Evolutionary conservation across 2,888 invertebrate genomes (phyloP).

Genomic region (Poecilus cupreus): DNA sequence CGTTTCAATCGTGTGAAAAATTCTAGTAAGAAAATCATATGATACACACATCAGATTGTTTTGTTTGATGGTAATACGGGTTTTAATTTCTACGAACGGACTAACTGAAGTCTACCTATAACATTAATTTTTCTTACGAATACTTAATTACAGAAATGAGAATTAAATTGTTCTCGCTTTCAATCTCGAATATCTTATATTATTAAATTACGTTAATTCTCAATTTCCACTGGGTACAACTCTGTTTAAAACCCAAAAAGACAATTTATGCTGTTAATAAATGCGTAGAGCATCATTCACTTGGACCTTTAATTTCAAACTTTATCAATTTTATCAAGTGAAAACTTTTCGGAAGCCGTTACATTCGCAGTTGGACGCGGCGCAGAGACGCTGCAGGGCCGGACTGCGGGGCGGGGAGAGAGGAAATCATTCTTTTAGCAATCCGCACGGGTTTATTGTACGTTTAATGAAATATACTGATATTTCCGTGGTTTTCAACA

Average conservation of each 20-base stretch:
- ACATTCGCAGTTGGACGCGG: slow-evolving; percentile 24
- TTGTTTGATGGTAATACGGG: too few relatives aligned
- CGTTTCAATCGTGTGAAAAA: too few relatives aligned
- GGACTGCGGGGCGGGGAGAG: too few relatives aligned
- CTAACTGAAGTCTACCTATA: too few relatives aligned
- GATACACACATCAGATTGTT: too few relatives aligned
- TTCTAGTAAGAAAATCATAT: too few relatives aligned
- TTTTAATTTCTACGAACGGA: too few relatives aligned
- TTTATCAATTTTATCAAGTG: slow-evolving; percentile 49
- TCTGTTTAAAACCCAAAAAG: slow-evolving; percentile 9
- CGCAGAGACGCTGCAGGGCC: too few relatives aligned
- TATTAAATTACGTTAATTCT: background rate
- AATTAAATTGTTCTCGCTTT: background rate
- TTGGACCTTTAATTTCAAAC: slow-evolving; percentile 48
- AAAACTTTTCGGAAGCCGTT: slow-evolving; percentile 17
- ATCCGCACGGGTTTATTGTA: too few relatives aligned
- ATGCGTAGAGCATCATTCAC: slow-evolving; percentile 31
- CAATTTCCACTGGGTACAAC: background rate
- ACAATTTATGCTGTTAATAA: slow-evolving; percentile 46
- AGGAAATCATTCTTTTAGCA: too few relatives aligned
- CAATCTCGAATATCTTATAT: background rate
- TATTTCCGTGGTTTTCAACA: too few relatives aligned
- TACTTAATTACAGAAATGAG: background rate
- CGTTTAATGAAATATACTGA: too few relatives aligned
- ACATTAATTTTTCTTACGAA: background rate